Conservation (phyloP, 2,113 vertebrate genomes). For the Sylvia atricapilla region DNA sequence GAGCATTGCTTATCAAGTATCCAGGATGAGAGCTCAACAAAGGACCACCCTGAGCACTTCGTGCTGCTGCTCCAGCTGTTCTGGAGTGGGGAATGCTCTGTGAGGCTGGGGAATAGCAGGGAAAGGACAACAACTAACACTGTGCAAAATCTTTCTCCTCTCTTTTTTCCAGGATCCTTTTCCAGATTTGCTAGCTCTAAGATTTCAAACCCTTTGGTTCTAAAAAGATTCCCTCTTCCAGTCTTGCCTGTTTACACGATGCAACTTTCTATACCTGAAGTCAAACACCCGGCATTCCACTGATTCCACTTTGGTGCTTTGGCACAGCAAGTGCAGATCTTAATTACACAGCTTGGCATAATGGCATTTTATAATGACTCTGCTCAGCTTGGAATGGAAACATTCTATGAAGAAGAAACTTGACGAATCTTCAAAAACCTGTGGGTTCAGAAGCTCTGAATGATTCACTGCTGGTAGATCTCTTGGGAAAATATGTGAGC, state of each 20-base stretch:
- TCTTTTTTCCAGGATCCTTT: conserved; percentile 24
- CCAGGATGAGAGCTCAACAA: background rate
- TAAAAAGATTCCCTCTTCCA: background rate
- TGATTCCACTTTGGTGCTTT: background rate
- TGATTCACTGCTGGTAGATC: background rate
- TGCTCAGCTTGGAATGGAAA: background rate
- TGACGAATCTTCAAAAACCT: background rate
- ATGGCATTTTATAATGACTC: background rate
- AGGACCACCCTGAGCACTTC: background rate
- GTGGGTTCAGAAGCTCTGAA: background rate
- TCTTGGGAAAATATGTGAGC: background rate
- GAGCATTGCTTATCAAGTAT: background rate
- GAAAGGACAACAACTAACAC: background rate
- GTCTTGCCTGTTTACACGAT: background rate
- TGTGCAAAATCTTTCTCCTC: background rate
- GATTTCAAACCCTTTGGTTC: conserved; percentile 1
- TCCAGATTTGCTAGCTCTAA: background rate
- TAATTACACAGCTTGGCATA: background rate
- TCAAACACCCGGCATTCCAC: background rate
- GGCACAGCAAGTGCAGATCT: background rate
- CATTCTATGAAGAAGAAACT: background rate
- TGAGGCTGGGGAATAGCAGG: background rate
- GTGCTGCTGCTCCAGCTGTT: background rate
- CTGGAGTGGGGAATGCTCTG: background rate
- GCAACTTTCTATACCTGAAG: background rate